These are phyloP conservation scores for Lepidocyrtinus sp. DNA, from an alignment of 2,888 invertebrate genomes.

Conservation along the genomic window DNA sequence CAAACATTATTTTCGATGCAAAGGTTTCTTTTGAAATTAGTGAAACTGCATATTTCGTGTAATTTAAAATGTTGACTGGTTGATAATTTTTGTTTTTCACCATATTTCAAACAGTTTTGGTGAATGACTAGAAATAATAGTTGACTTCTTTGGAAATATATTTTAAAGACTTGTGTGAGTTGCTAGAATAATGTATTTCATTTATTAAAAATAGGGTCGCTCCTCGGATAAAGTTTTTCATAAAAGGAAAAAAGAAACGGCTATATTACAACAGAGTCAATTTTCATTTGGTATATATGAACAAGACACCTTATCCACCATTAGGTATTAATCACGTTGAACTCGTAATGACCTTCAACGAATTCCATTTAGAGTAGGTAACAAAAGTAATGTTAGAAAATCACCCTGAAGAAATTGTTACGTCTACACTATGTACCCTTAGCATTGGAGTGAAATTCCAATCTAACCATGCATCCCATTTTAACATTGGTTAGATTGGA, in stretches of 20 bases:
- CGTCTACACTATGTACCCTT: too few species aligned
- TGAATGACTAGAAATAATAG: conserved; percentile 55
- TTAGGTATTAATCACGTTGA: neutral
- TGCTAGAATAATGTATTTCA: conserved; percentile 37
- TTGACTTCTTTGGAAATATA: conserved; percentile 54
- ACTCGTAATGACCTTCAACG: too few species aligned
- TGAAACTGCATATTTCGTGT: conserved; percentile 1
- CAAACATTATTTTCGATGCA: conserved; percentile 18
- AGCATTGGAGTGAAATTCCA: too few species aligned
- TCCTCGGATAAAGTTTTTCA: too few species aligned
- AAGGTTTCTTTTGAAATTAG: neutral
- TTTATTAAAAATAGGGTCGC: conserved; percentile 52
- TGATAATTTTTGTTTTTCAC: conserved; percentile 5
- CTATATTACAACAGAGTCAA: too few species aligned
- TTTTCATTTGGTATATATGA: neutral
- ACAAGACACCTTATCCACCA: neutral
- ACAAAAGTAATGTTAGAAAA: too few species aligned
- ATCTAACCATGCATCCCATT: too few species aligned
- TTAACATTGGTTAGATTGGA: too few species aligned
- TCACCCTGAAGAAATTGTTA: too few species aligned
- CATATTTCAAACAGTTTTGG: conserved; percentile 32
- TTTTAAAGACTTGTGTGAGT: conserved; percentile 29
- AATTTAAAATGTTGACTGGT: neutral
- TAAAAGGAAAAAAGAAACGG: too few species aligned
- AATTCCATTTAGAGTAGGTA: too few species aligned